Conservation (phyloP, 2,797 vertebrate species). For the Hippocampus kuda region DNA sequence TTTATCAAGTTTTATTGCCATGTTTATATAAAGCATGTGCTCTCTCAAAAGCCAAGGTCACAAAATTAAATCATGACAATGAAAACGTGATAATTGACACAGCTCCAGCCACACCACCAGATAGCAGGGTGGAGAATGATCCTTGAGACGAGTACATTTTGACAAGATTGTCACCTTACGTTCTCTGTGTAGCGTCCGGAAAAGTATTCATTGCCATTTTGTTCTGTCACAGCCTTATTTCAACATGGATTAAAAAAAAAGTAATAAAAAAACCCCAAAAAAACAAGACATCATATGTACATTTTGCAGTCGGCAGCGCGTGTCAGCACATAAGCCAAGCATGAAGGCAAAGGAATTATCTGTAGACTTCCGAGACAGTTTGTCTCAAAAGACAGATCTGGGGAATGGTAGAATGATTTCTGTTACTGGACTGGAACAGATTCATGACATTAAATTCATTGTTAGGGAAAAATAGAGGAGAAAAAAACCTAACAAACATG, state of each 20-base stretch:
- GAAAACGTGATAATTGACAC: background rate
- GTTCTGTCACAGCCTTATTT: background rate
- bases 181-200: background rate
- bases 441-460: no score
- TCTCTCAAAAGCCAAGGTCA: background rate
- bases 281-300: background rate
- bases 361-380: background rate
- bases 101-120: background rate
- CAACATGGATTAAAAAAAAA: background rate
- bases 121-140: background rate
- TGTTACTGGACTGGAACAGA: no score
- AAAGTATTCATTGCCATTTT: background rate
- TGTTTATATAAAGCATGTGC: background rate
- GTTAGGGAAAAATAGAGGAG: no score
- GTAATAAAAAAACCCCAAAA: background rate
- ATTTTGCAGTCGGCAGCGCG: no score
- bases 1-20: background rate
- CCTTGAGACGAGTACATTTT: background rate
- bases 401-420: no score
- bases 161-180: background rate
- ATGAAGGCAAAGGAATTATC: background rate
- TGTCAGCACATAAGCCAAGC: background rate
- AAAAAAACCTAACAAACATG: no score
- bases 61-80: conserved; percentile 1
- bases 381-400: background rate